Percentiles rank a stretch among this genome's conserved stretches.
Evolutionary conservation across 2,113 vertebrate species (phyloP).

Genomic region (Micronisus gabar): DNA sequence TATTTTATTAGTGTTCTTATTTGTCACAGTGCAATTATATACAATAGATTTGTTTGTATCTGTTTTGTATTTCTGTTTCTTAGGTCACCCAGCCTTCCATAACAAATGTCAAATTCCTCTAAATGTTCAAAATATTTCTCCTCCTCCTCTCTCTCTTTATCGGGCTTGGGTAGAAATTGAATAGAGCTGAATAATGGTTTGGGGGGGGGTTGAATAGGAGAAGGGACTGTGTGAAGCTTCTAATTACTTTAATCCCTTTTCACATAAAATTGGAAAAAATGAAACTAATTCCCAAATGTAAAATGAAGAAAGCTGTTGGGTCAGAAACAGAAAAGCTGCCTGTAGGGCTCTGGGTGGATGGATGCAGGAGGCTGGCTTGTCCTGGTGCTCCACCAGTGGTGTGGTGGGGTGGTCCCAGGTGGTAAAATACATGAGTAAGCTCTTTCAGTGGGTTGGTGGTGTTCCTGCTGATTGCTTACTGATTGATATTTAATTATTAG

Average conservation of each 20-base stretch:
- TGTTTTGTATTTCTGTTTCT: background rate
- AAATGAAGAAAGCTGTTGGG: background rate
- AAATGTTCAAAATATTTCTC: background rate
- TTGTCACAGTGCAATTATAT: background rate
- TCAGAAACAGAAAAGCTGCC: background rate
- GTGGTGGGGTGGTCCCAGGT: background rate
- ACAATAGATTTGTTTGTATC: background rate
- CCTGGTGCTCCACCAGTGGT: background rate
- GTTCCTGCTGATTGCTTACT: background rate
- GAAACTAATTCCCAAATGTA: background rate
- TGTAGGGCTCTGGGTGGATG: background rate
- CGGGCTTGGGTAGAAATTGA: background rate
- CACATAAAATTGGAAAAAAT: background rate
- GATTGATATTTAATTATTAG: background rate
- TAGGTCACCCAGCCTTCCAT: background rate
- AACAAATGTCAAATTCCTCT: background rate
- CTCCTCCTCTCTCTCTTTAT: background rate
- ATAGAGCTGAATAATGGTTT: background rate
- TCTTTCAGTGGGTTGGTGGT: background rate
- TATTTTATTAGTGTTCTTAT: background rate
- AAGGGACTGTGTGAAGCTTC: background rate
- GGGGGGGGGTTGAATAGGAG: background rate
- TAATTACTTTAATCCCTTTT: slow-evolving; percentile 3
- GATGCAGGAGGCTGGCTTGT: background rate
- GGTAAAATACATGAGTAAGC: background rate